These are phyloP conservation scores for Halcyon malimbica DNA, from an alignment of 2,113 vertebrate species.

Conservation along the genomic window DNA sequence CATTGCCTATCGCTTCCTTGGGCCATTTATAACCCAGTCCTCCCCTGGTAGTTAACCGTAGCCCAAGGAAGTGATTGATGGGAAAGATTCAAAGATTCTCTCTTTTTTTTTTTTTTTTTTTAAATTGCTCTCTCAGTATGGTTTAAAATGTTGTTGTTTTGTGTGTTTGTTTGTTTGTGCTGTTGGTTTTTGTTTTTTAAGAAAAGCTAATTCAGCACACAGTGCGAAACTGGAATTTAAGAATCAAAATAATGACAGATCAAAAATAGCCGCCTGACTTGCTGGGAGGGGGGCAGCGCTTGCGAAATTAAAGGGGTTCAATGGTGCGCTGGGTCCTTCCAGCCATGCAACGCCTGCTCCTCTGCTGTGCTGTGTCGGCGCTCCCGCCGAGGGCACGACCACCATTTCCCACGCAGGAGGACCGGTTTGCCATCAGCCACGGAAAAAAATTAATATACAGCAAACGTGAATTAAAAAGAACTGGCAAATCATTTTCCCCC, in stretches of 20 bases:
- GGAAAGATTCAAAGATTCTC: background rate
- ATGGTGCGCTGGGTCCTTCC: too few relatives aligned
- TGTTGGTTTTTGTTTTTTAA: background rate
- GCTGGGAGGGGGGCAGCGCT: too few relatives aligned
- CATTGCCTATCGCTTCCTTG: constrained; percentile 77
- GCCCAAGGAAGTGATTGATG: background rate
- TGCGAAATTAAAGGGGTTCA: too few relatives aligned
- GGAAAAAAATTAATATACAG: rapidly evolving
- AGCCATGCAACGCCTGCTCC: too few relatives aligned
- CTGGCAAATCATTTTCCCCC: background rate
- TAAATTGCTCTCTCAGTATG: background rate
- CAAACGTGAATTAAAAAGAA: rapidly evolving
- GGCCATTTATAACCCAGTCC: constrained; percentile 51
- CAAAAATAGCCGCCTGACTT: rapidly evolving
- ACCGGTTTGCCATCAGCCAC: rapidly evolving
- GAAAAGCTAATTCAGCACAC: background rate
- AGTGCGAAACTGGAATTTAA: background rate
- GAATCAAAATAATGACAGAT: background rate
- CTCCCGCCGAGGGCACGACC: too few relatives aligned
- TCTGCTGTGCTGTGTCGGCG: too few relatives aligned
- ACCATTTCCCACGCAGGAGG: rapidly evolving
- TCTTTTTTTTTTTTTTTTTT: background rate
- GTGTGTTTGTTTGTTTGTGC: background rate
- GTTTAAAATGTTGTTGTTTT: background rate
- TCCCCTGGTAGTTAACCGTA: background rate